Conservation (phyloP, 2,113 vertebrate species). For the Peromyscus polionotus region DNA sequence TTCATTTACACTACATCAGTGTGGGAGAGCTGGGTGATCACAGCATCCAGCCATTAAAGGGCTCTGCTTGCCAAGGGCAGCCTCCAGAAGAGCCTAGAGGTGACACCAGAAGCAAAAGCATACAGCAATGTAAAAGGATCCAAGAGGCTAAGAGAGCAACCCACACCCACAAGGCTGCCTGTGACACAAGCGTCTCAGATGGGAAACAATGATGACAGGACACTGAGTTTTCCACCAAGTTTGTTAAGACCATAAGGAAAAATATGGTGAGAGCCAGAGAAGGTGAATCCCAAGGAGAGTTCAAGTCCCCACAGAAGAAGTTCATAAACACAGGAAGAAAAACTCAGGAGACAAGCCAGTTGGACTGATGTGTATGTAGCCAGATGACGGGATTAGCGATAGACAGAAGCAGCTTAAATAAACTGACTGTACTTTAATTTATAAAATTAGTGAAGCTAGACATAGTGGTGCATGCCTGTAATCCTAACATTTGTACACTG, state of each 20-base stretch:
- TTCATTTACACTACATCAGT: neutral
- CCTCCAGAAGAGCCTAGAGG: neutral
- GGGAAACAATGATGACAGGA: neutral
- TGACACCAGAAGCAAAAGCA: neutral
- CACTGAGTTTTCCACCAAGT: neutral
- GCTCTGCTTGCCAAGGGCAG: neutral
- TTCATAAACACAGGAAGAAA: neutral
- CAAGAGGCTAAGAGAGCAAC: neutral
- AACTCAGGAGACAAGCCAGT: neutral
- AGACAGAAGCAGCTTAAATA: neutral
- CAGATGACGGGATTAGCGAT: neutral
- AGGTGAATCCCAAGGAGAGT: neutral
- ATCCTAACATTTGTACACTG: neutral
- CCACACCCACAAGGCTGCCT: neutral
- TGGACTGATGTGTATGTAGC: neutral
- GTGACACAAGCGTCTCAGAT: neutral
- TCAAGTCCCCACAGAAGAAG: neutral
- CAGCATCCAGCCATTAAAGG: neutral
- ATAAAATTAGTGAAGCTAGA: slow-evolving; percentile 21
- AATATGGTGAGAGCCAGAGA: neutral
- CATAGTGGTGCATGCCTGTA: neutral
- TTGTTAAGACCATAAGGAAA: neutral
- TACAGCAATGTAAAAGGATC: neutral
- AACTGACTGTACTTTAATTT: neutral
- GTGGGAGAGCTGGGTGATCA: neutral